A percentile compares a stretch with the other conserved stretches of the same genome.
Conservation (phyloP, 2,888 invertebrate genomes). For the Epinotia nisella region DNA sequence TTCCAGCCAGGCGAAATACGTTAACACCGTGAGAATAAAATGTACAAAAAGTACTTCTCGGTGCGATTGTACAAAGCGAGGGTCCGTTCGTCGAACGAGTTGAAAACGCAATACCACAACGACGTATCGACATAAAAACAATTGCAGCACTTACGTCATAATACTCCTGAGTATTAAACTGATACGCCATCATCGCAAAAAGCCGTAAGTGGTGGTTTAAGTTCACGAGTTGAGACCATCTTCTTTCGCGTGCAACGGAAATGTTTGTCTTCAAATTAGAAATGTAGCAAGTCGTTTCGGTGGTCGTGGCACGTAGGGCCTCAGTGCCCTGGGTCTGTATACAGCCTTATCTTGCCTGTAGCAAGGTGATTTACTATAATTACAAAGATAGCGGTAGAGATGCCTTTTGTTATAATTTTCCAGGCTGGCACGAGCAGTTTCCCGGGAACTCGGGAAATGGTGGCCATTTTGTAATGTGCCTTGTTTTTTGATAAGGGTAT, state of each 20-base stretch:
- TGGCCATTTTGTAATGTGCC: conserved; percentile 84
- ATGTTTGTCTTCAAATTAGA: conserved; percentile 59
- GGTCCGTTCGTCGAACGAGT: conserved; percentile 80
- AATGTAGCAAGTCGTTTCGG: conserved; percentile 66
- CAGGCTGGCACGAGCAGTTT: conserved; percentile 80
- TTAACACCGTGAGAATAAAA: conserved; percentile 40
- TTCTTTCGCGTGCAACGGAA: conserved; percentile 53
- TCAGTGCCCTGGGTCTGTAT: conserved; percentile 62
- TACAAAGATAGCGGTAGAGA: conserved; percentile 85
- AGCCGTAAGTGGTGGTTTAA: conserved; percentile 57
- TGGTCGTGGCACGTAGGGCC: conserved; percentile 66
- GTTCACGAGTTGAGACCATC: conserved; percentile 61
- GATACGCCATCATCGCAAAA: conserved; percentile 57
- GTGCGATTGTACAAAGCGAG: conserved; percentile 74
- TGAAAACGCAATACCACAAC: conserved; percentile 59
- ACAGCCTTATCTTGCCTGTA: conserved; percentile 82
- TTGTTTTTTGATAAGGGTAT: conserved; percentile 85
- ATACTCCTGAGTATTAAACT: conserved; percentile 57
- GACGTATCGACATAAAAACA: conserved; percentile 61
- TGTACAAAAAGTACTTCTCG: conserved; percentile 66
- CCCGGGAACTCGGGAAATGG: conserved; percentile 83
- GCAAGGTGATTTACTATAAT: conserved; percentile 85
- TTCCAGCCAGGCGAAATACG: conserved; percentile 27
- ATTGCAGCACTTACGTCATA: conserved; percentile 57
- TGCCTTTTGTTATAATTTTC: conserved; percentile 85